A percentile compares a stretch with the other conserved stretches of the same genome.
Conservation (phyloP, 2,888 invertebrate genomes). For the Apodemia hepburni region DNA sequence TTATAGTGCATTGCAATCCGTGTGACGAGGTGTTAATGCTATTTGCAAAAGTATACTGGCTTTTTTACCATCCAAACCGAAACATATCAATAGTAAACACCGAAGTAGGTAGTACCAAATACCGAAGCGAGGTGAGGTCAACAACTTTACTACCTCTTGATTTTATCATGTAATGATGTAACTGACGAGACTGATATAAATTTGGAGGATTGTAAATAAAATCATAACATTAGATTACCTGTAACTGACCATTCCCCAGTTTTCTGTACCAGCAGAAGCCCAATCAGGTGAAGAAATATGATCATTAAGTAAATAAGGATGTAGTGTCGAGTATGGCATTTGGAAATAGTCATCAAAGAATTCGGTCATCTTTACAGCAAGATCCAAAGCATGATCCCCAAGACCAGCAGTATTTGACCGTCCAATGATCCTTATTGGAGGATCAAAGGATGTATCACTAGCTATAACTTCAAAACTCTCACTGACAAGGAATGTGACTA, state of each 20-base stretch:
- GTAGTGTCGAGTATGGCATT: constrained; percentile 54
- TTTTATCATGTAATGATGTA: too few relatives aligned
- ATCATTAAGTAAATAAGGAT: constrained; percentile 59
- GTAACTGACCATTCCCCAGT: constrained; percentile 75
- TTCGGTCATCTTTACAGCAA: constrained; percentile 58
- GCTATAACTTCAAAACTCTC: constrained; percentile 64
- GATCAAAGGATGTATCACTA: constrained; percentile 47
- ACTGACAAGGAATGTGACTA: constrained; percentile 90
- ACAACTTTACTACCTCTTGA: too few relatives aligned
- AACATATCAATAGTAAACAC: too few relatives aligned
- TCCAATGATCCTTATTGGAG: constrained; percentile 64
- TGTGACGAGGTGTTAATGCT: too few relatives aligned
- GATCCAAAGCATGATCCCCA: constrained; percentile 50
- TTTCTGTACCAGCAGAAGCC: constrained; percentile 73
- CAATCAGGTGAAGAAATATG: constrained; percentile 70
- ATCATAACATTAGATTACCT: constrained; percentile 42
- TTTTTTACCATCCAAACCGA: too few relatives aligned
- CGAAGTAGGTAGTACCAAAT: too few relatives aligned
- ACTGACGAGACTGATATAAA: too few relatives aligned
- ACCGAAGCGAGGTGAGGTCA: too few relatives aligned
- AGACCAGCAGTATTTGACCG: constrained; percentile 61
- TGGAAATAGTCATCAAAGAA: constrained; percentile 60
- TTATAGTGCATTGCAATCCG: too few relatives aligned
- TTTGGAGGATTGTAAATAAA: neutral
- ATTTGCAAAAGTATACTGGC: too few relatives aligned